These are phyloP conservation scores for Nomada flava DNA, from an alignment of 2,888 invertebrate species.

Conservation along the genomic window DNA sequence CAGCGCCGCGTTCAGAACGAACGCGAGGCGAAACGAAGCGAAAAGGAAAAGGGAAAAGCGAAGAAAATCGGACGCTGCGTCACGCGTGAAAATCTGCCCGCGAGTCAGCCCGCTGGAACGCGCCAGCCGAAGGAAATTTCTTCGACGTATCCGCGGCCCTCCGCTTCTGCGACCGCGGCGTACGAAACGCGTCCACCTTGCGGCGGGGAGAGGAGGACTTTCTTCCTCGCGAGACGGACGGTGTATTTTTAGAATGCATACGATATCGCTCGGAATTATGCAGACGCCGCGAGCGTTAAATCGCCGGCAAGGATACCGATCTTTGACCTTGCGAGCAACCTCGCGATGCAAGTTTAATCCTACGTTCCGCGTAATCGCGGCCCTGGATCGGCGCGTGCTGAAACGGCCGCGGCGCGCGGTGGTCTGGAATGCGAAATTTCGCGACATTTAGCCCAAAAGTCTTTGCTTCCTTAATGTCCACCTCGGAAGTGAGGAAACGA, in stretches of 20 bases:
- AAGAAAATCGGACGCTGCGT: conserved; percentile 59
- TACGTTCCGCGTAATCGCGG: conserved; percentile 36
- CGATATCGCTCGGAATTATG: conserved; percentile 51
- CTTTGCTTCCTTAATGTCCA: too few relatives aligned
- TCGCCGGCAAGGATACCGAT: conserved; percentile 43
- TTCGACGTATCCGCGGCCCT: conserved; percentile 28
- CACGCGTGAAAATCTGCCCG: conserved; percentile 72
- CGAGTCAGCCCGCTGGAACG: conserved; percentile 69
- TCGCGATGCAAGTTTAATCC: conserved; percentile 22
- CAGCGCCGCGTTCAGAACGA: conserved; percentile 39
- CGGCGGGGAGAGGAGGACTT: neutral
- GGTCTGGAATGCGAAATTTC: too few relatives aligned
- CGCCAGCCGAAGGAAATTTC: conserved; percentile 61
- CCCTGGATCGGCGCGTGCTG: conserved; percentile 19
- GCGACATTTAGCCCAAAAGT: too few relatives aligned
- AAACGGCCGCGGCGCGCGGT: neutral
- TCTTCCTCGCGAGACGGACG: conserved; percentile 5
- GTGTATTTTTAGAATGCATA: conserved; percentile 33
- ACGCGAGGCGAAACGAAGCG: conserved; percentile 61
- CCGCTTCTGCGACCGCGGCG: neutral
- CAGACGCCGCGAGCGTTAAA: conserved; percentile 43
- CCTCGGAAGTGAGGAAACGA: too few relatives aligned
- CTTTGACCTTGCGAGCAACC: conserved; percentile 46
- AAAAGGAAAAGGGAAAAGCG: neutral
- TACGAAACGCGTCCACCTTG: conserved; percentile 32